Evolutionary conservation across 92 coral and sea anemone species (phyloP), one percentile per base, ranked within the genome.

Genomic region (Bergia sp.): DNA sequence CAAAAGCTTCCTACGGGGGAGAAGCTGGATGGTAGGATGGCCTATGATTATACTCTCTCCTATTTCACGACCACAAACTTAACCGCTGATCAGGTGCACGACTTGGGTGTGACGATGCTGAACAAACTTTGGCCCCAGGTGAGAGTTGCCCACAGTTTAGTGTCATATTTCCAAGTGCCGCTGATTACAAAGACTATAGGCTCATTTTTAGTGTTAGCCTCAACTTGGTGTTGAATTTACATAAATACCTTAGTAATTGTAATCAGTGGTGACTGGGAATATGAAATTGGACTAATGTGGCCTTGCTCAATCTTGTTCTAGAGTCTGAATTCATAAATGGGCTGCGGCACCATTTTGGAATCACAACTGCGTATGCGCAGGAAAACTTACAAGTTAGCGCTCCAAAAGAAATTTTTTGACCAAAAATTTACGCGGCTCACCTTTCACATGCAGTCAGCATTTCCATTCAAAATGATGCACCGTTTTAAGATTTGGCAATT

Each of bases 61-160:
- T 84, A 69, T 8, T 84, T 84, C 47, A 84, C 87, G 13, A 84
- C 87, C 18, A 84, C 87, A 21, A 42, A 84, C 6, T n/a, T 84
- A 10, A 71, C 78, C 66, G 78, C 79, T 73, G 87, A 84, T 42
- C 65, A 84, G 64, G 87, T 84, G 15, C 79, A 84, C 43, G 65
- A 71, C 11, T 37, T 84, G 47, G 87, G 87, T 20, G 0, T 71
- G 57, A 37, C 29, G 66, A 84, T 69, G 78, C 2, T 23, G 8
- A 47, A 71, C 5, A 71, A 71, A 36, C 66, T 84, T 36, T 84
- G 87, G 87, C 77, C 67, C 18, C 78, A 84, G 87, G 87, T 84
- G 23, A 45, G 87, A 10, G 0, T 38, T 23, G 7, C 37, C 12
- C 36, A 0, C 12, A 29, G 29, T 29, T 29, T 29, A 29, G 29